Evolutionary conservation across 53 echinoderm and acorn worm genomes (phyloP).

Genomic region (Mesocentrotus franciscanus): DNA sequence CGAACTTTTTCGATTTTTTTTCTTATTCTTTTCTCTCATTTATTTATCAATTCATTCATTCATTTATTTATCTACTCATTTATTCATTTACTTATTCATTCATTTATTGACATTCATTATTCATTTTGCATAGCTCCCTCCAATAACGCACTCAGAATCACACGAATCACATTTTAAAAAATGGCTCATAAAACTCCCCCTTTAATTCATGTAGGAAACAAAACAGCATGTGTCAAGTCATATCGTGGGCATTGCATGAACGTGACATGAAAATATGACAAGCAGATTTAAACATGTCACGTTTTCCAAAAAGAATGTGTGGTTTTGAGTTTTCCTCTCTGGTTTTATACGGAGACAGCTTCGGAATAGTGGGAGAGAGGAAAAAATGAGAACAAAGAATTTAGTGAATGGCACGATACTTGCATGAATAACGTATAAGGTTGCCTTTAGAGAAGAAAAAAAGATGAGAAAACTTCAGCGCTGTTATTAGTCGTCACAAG

Average conservation of each 20-base stretch:
- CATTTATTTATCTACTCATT: not conserved
- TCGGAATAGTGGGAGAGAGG: not conserved
- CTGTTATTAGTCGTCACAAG: too few relatives aligned
- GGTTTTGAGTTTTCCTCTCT: not conserved
- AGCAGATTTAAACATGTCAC: not conserved
- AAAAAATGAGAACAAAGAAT: not conserved
- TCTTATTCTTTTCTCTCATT: not conserved
- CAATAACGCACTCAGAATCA: not conserved
- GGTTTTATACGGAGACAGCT: not conserved
- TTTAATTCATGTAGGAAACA: not conserved
- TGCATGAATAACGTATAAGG: too few relatives aligned
- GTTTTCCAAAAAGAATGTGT: not conserved
- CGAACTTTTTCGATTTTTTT: not conserved
- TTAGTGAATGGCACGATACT: too few relatives aligned
- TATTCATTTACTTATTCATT: too few relatives aligned
- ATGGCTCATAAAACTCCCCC: not conserved
- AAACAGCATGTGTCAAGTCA: not conserved
- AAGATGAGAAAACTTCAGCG: too few relatives aligned
- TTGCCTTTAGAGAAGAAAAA: too few relatives aligned
- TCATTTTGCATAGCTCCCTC: not conserved
- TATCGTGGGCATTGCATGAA: not conserved
- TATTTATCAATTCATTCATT: not conserved
- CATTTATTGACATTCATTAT: not conserved
- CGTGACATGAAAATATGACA: not conserved
- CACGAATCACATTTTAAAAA: not conserved